These are phyloP conservation scores for Oscheius onirici DNA, from an alignment of 2,888 invertebrate species.

Conservation along the genomic window DNA sequence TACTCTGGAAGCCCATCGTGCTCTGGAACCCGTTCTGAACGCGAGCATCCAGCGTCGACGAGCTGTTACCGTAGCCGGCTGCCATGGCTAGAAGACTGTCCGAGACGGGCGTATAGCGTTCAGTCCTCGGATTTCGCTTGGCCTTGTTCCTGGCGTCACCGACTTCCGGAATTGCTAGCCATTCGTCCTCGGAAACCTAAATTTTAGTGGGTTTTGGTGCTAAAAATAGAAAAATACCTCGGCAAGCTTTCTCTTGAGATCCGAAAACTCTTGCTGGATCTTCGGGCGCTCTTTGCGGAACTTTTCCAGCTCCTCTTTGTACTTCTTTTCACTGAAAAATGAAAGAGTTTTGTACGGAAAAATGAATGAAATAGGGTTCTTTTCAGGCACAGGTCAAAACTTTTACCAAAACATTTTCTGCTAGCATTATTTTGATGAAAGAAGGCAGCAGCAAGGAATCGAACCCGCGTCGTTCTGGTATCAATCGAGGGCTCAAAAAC, in stretches of 20 bases:
- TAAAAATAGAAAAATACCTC: conserved; percentile 73
- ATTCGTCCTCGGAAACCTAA: conserved; percentile 83
- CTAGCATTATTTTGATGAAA: too few species aligned
- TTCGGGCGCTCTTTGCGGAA: conserved; percentile 98
- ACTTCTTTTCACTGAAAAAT: conserved; percentile 72
- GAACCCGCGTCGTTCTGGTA: too few species aligned
- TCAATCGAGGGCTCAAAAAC: too few species aligned
- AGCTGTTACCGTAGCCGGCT: conserved; percentile 76
- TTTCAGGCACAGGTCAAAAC: neutral
- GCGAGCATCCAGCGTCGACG: conserved; percentile 83
- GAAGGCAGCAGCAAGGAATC: too few species aligned
- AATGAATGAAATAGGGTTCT: neutral
- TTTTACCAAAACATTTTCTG: too few species aligned
- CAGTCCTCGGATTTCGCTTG: conserved; percentile 91
- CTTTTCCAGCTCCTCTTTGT: conserved; percentile 84
- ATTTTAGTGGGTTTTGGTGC: neutral
- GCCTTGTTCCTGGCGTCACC: conserved; percentile 98
- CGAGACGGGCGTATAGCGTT: conserved; percentile 95
- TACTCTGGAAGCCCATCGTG: conserved; percentile 44
- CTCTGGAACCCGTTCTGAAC: conserved; percentile 62
- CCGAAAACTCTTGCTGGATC: conserved; percentile 98
- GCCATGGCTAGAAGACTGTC: conserved; percentile 91
- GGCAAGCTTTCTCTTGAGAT: conserved; percentile 81
- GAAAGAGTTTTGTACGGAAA: neutral
- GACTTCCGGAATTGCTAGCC: conserved; percentile 97